Conservation (phyloP, 2,888 invertebrate species). For the Pollenia labialis region DNA sequence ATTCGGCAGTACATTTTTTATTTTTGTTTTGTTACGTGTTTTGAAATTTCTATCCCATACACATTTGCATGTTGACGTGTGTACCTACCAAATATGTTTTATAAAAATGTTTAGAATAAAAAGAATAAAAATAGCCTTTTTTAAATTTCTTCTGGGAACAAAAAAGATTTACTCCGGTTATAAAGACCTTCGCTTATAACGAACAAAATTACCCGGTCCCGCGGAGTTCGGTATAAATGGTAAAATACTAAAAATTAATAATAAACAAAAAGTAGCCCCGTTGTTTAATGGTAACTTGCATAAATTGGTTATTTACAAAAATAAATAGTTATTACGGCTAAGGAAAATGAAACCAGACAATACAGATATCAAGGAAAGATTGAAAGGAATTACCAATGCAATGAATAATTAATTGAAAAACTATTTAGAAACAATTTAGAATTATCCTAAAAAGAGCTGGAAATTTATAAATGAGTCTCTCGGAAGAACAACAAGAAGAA, state of each 20-base stretch:
- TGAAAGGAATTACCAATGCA: background rate
- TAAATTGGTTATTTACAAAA: background rate
- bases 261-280: background rate
- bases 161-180: too few species aligned
- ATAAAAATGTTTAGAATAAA: too few species aligned
- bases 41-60: too few species aligned
- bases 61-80: too few species aligned
- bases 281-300: background rate
- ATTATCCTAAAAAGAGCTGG: background rate
- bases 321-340: constrained; percentile 3
- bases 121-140: too few species aligned
- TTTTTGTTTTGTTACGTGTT: too few species aligned
- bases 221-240: background rate
- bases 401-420: background rate
- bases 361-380: constrained; percentile 8
- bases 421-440: background rate
- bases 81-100: too few species aligned
- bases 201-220: too few species aligned
- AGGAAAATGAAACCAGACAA: background rate
- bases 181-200: too few species aligned
- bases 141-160: too few species aligned
- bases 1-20: too few species aligned
- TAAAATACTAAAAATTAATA: background rate
- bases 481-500: background rate
- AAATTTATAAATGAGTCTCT: constrained; percentile 10